These are phyloP conservation scores for Sturnira hondurensis DNA, from an alignment of 2,113 vertebrate genomes.

Conservation along the genomic window DNA sequence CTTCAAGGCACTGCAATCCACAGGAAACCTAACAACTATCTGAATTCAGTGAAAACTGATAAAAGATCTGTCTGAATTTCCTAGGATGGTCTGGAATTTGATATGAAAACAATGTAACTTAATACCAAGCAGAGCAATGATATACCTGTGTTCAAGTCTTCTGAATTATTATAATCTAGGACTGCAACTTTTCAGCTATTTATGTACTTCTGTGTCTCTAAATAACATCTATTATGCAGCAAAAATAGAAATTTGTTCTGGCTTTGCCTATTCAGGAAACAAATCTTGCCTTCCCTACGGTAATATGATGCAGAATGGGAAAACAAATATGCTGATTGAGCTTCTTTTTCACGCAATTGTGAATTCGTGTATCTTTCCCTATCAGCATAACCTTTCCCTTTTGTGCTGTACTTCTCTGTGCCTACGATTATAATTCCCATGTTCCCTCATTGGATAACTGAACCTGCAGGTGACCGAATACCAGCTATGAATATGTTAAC, in stretches of 20 bases:
- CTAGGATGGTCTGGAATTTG: not conserved
- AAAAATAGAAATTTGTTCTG: conserved; percentile 40
- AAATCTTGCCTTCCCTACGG: conserved; percentile 5
- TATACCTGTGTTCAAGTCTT: not conserved
- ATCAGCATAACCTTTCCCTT: conserved; percentile 1
- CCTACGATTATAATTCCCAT: not conserved
- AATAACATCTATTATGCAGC: conserved; percentile 7
- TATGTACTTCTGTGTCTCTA: conserved; percentile 31
- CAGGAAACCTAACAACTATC: not conserved
- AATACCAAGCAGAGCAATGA: not conserved
- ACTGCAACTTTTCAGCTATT: conserved; percentile 36
- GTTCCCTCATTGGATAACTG: not conserved
- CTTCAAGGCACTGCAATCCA: not conserved
- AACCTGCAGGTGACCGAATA: not conserved
- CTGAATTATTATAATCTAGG: conserved; percentile 12
- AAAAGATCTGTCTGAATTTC: not conserved
- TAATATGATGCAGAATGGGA: not conserved
- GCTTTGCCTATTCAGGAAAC: conserved; percentile 8
- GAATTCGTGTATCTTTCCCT: conserved; percentile 44
- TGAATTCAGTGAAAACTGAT: conserved; percentile 18
- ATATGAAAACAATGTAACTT: not conserved
- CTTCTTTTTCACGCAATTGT: conserved; percentile 17
- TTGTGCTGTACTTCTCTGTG: not conserved
- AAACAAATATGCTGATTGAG: conserved; percentile 30
- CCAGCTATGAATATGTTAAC: not conserved